A percentile compares a stretch with the other conserved stretches of the same genome.
Evolutionary conservation across 1,140 invertebrate genomes (phyloP).

Genomic region (Chymomyza costata): DNA sequence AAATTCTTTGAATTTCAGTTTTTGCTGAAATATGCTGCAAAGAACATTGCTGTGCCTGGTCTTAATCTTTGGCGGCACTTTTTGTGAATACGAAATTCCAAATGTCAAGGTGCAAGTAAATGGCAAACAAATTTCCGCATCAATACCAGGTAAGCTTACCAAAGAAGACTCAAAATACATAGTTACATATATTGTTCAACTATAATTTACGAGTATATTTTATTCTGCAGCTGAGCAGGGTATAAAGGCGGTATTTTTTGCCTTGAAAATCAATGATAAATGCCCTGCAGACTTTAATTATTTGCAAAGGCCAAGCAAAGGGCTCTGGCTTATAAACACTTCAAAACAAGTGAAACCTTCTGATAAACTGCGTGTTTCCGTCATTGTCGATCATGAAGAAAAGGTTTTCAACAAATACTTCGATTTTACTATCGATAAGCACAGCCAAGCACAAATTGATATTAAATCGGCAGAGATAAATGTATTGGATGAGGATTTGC

Average conservation of each 20-base stretch:
- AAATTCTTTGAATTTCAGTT: no score
- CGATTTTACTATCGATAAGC: slow-evolving; percentile 2
- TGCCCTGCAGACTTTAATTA: slow-evolving; percentile 1
- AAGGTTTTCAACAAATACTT: background rate
- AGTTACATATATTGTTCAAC: background rate
- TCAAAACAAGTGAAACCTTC: background rate
- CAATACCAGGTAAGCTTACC: background rate
- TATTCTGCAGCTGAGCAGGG: slow-evolving; percentile 3
- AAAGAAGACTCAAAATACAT: background rate
- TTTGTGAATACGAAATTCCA: no score
- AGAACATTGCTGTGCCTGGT: no score
- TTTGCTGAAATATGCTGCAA: no score
- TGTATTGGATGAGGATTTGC: background rate
- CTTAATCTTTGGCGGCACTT: no score
- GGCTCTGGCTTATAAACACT: background rate
- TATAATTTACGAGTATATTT: background rate
- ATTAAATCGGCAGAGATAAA: background rate
- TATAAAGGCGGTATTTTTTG: slow-evolving; percentile 7
- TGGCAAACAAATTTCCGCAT: no score
- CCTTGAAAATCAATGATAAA: background rate
- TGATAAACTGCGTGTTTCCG: slow-evolving; percentile 3
- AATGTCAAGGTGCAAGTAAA: no score
- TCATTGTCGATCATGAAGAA: background rate
- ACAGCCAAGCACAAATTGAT: background rate
- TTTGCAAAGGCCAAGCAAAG: background rate